Base-by-base conservation (phyloP, 2,888 invertebrate species). In the Erannis defoliaria region DNA sequence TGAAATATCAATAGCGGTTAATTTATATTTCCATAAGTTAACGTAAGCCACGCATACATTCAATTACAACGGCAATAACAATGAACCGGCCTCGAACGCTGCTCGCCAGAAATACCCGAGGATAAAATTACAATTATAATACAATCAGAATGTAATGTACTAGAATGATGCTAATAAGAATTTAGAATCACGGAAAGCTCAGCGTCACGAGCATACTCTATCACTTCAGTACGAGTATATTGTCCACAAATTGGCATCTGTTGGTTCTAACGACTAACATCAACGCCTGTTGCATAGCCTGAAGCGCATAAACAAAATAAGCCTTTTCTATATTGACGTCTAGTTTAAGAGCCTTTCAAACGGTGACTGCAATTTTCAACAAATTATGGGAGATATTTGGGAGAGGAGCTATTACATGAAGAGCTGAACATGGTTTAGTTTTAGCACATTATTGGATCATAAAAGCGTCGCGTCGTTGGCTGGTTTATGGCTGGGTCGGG, bases 401-500 rank as follows among this genome's bases (percentile, higher is more conserved):
- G 55, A 10, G 43, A 48, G 45, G 57, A 50, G 38, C 53, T 53
- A 46, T 51, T 40, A 35, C 35, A 38, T 45, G 58, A 49, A 48
- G 42, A 67, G 37, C 59, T 53, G 48, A 63, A 49, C 45, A 38
- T 50, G 55, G 61, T 48, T 63, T 64, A 62, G 84, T 84, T 77
- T 79, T 79, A 77, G 76, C 78, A 80, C 78, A 80, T 82, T 82
- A 87, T 86, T 82, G 81, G 82, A 84, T 85, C 87, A 89, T 89
- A 88, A 88, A 87, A 82, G 88, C 84, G 84, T 82, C 84, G 80
- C 81, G 73, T 82, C 81, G 78, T 76, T 48, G 48, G 51, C 80
- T 89, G 80, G 73, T 91, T 90, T 90, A 92, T 88, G 80, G 80
- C 72, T 80, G 59, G 76, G 74, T 82, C 87, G 89, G 80, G 87